Conservation (phyloP, 1,140 invertebrate species). For the Ganaspis sp. region DNA sequence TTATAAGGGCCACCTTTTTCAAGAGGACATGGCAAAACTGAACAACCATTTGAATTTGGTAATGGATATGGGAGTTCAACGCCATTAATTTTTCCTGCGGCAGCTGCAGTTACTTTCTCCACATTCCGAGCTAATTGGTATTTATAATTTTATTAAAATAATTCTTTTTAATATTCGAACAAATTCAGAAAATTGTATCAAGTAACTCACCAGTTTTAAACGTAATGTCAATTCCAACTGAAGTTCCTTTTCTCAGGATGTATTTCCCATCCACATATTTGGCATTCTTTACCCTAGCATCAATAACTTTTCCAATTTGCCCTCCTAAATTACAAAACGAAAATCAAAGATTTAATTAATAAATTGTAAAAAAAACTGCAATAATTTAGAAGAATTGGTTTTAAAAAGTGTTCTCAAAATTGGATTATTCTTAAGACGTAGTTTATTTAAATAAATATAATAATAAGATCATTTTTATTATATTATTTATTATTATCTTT, state of each 20-base stretch:
- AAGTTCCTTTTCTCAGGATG: neutral
- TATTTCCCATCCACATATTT: neutral
- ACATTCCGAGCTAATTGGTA: neutral
- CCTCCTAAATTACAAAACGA: neutral
- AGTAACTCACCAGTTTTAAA: neutral
- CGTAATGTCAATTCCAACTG: neutral
- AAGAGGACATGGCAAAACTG: neutral
- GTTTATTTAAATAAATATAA: too few species aligned
- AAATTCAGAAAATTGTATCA: too few species aligned
- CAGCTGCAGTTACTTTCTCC: neutral
- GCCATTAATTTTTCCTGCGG: neutral
- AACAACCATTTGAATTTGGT: neutral
- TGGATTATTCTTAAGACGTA: too few species aligned
- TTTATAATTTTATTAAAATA: neutral
- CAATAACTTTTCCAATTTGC: neutral
- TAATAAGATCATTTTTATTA: too few species aligned
- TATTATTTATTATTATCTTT: too few species aligned
- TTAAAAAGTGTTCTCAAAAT: too few species aligned
- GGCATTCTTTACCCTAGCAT: neutral
- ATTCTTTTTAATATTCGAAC: neutral
- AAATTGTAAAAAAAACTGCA: neutral
- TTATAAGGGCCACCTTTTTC: neutral
- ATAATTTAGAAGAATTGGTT: neutral
- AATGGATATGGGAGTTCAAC: neutral
- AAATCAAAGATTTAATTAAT: neutral